Evolutionary conservation across 2,113 vertebrate species (phyloP).

Genomic region (Triplophysa tibetana): DNA sequence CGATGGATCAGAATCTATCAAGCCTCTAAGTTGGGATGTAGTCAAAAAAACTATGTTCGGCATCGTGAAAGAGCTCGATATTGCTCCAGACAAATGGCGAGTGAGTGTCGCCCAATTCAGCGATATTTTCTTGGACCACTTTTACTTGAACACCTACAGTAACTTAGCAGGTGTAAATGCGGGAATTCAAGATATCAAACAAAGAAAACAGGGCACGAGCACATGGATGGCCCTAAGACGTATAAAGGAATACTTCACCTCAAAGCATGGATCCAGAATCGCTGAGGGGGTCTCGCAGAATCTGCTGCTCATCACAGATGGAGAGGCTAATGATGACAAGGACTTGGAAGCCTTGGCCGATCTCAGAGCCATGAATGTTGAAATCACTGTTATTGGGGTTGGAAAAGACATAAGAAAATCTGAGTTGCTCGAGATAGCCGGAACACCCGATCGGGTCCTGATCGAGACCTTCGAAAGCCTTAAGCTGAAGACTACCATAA

Average conservation of each 20-base stretch:
- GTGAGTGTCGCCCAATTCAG: conserved; percentile 78
- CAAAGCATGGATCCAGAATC: conserved; percentile 62
- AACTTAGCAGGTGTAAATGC: conserved; percentile 42
- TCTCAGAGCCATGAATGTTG: conserved; percentile 59
- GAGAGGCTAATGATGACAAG: conserved; percentile 65
- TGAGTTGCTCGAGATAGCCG: conserved; percentile 72
- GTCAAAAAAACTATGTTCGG: conserved; percentile 72
- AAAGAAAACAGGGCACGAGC: conserved; percentile 54
- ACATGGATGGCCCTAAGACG: conserved; percentile 67
- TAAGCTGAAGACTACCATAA: conserved; percentile 31
- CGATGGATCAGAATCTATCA: conserved; percentile 76
- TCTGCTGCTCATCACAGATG: conserved; percentile 79
- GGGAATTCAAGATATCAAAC: conserved; percentile 57
- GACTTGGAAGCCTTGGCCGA: conserved; percentile 48
- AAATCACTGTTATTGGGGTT: conserved; percentile 72
- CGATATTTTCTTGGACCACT: conserved; percentile 59
- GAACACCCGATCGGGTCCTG: conserved; percentile 56
- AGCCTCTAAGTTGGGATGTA: conserved; percentile 42
- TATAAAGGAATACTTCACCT: conserved; percentile 65
- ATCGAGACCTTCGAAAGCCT: conserved; percentile 58
- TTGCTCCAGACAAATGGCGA: conserved; percentile 62
- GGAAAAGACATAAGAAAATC: conserved; percentile 57
- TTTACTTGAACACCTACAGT: conserved; percentile 70
- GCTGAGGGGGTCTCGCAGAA: conserved; percentile 67
- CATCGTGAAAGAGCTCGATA: conserved; percentile 66